Base-by-base conservation (phyloP, 2,797 vertebrate species). In the Cyprinodon diabolis region DNA sequence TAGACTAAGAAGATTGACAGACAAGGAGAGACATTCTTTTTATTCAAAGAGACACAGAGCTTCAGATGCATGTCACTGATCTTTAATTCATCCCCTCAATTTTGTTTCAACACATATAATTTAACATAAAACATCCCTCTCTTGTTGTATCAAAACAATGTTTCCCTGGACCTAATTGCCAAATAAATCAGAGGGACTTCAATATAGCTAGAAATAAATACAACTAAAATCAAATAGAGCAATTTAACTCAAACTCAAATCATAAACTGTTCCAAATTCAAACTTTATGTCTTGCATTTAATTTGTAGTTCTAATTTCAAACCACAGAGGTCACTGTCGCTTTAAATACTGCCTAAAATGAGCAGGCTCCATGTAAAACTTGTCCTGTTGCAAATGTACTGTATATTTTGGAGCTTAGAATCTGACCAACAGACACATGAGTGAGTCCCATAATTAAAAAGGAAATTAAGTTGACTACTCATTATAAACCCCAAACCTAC, bases 321-420 rank as follows among this genome's bases (percentile, higher is more conserved):
- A 84, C 94, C 91, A 95, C 91, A 95, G 95, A 95, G 94, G 94
- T 95, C 95, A 93, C 93, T 96, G 90, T 95, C 95, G 95, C 90
- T 94, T 95, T 93, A 95, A 71, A 89, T 89, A 84, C 90, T 71
- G 51, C 79, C 66, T 13, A 15, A 47, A 72, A 74, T 58, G 30
- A 62, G 58, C 21, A 0, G 54, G 47, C 79, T 30, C 21, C 10
- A 62, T 21, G 7, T 43, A 60, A 82, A 81, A 79, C 52, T 67
- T 79, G 14, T 67, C 60, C 45, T 12, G n/a, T 54, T 66, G 40
- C 45, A 74, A 71, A n/a, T 7, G 75, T 68, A 47, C 69, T 3
- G 66, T 76, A 48, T 69, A 45, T 76, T 73, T 68, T 11, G 54
- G 69, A 74, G 78, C 82, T 86, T 49, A 68, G 19, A 76, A 67